phyloP scores from a whole-genome alignment of 2,888 invertebrate species.

The Miltochrista miniata region DNA sequence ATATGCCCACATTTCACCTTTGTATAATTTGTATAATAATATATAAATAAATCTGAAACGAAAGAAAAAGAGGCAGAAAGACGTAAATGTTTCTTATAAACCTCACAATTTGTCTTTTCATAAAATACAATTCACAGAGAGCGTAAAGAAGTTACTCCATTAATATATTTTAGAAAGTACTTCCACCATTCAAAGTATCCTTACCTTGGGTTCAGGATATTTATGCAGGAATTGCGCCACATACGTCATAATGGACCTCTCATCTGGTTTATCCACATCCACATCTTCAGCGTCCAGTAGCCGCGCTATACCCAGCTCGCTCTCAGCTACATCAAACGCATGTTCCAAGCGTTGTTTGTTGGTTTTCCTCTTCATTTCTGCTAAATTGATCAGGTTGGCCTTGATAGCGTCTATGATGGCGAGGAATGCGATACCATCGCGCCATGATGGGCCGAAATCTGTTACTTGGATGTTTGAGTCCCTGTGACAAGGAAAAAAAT shows the following conservation, averaged over 20 bases:
- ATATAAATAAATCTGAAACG: no score
- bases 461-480: conserved; percentile 94
- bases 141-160: no score
- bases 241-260: conserved; percentile 99
- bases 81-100: no score
- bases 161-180: no score
- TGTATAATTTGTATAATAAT: no score
- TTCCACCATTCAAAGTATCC: background rate
- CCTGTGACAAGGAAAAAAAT: conserved; percentile 76
- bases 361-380: conserved; percentile 88
- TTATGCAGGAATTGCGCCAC: conserved; percentile 99
- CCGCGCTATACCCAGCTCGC: conserved; percentile 94
- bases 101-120: no score
- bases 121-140: no score
- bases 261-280: conserved; percentile 97
- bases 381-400: conserved; percentile 95
- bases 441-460: conserved; percentile 98
- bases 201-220: conserved; percentile 93
- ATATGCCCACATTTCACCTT: no score
- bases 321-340: conserved; percentile 96
- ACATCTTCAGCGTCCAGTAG: conserved; percentile 98
- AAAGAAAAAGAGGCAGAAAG: no score
- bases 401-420: conserved; percentile 97
- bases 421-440: conserved; percentile 97
- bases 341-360: conserved; percentile 94